A percentile compares a stretch with the other conserved stretches of the same genome.
Evolutionary conservation across 1,140 invertebrate genomes (phyloP).

Genomic region (Uloborus diversus): DNA sequence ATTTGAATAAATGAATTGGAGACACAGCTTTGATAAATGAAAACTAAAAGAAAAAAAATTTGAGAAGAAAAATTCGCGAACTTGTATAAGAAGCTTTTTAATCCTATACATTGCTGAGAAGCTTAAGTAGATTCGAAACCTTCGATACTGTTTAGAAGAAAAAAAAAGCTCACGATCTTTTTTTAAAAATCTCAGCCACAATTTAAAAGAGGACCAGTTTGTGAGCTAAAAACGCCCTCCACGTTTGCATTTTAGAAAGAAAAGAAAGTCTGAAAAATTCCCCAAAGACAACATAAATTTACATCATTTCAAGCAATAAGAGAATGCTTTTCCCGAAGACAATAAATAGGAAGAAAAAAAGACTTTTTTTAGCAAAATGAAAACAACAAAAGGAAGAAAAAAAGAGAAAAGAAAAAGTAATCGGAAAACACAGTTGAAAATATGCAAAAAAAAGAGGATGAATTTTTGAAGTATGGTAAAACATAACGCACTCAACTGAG

Average conservation of each 20-base stretch:
- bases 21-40: constrained; percentile 32
- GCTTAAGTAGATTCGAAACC: background rate
- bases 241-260: background rate
- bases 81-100: background rate
- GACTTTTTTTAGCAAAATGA: background rate
- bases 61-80: background rate
- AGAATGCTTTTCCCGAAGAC: background rate
- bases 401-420: background rate
- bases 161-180: background rate
- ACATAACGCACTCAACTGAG: too few relatives aligned
- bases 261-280: constrained; percentile 12
- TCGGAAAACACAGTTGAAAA: background rate
- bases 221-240: background rate
- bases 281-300: constrained; percentile 8
- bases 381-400: background rate
- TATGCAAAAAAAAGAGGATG: background rate
- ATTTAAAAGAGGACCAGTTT: constrained; percentile 30
- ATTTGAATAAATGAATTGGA: background rate
- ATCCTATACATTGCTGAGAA: background rate
- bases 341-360: constrained; percentile 16
- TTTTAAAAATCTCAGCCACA: constrained; percentile 10
- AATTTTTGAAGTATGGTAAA: background rate
- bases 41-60: background rate
- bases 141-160: background rate
- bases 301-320: constrained; percentile 42